phyloP scores from a whole-genome alignment of 2,888 invertebrate species.

The Achlya flavicornis region DNA sequence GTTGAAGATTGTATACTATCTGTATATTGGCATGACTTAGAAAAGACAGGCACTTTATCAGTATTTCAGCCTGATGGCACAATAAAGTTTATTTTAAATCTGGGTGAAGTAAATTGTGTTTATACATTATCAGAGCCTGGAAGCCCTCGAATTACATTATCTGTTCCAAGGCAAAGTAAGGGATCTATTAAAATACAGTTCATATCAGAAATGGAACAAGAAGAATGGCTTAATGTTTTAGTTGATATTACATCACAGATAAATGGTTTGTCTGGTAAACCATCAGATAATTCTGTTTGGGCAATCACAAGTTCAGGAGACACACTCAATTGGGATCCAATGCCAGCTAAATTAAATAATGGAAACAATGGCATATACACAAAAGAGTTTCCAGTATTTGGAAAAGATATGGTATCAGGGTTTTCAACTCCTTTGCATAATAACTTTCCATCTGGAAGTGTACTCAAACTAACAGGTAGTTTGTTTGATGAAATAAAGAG shows the following conservation, averaged over 20 bases:
- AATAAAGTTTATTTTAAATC: constrained; percentile 88
- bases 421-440: constrained; percentile 86
- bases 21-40: constrained; percentile 90
- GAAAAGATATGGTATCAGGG: constrained; percentile 86
- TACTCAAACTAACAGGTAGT: constrained; percentile 87
- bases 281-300: constrained; percentile 90
- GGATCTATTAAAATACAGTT: constrained; percentile 88
- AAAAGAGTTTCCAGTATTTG: constrained; percentile 88
- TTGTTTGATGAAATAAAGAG: constrained; percentile 90
- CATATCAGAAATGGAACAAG: constrained; percentile 91
- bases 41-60: constrained; percentile 89
- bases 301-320: constrained; percentile 91
- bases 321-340: constrained; percentile 91
- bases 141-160: constrained; percentile 89
- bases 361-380: constrained; percentile 79
- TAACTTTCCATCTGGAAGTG: constrained; percentile 89
- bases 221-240: constrained; percentile 94
- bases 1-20: constrained; percentile 91
- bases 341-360: constrained; percentile 82
- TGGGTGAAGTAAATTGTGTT: constrained; percentile 90
- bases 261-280: constrained; percentile 87
- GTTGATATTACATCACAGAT: constrained; percentile 90
- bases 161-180: constrained; percentile 86
- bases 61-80: constrained; percentile 91
- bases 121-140: constrained; percentile 92